Percentiles rank a stretch among this genome's conserved stretches.
phyloP scores from a whole-genome alignment of 2,888 invertebrate species.

The Cosmia pyralina region DNA sequence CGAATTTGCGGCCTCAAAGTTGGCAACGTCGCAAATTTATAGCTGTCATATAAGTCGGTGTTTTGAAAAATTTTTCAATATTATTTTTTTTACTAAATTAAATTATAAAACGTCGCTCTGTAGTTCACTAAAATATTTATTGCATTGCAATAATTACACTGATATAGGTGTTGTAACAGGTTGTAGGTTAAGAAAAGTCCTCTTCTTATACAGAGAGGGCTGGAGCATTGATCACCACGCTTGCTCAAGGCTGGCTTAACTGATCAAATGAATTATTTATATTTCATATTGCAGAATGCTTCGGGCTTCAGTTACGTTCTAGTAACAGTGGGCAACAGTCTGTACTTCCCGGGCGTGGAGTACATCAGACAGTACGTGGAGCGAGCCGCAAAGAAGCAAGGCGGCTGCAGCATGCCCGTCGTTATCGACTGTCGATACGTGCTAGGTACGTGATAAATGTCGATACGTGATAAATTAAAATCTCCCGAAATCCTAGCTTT shows the following conservation, averaged over 20 bases:
- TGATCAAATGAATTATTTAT: neutral
- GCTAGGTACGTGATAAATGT: conserved; percentile 82
- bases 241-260: neutral
- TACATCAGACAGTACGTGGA: conserved; percentile 95
- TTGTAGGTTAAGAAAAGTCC: too few relatives aligned
- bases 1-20: too few relatives aligned
- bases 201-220: neutral
- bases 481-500: neutral
- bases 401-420: conserved; percentile 93
- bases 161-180: too few relatives aligned
- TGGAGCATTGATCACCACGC: neutral
- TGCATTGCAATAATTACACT: too few relatives aligned
- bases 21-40: neutral
- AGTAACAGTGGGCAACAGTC: conserved; percentile 94
- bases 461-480: neutral
- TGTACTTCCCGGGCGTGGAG: conserved; percentile 96
- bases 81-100: too few relatives aligned
- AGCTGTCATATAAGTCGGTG: too few relatives aligned
- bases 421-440: conserved; percentile 95
- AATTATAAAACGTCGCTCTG: too few relatives aligned
- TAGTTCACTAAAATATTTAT: too few relatives aligned
- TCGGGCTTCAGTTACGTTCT: conserved; percentile 93
- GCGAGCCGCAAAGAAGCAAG: conserved; percentile 92
- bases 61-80: too few relatives aligned
- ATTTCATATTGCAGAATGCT: conserved; percentile 88